These are phyloP conservation scores for Dicrostonyx torquatus DNA, from an alignment of 2,797 vertebrate genomes.

Conservation along the genomic window DNA sequence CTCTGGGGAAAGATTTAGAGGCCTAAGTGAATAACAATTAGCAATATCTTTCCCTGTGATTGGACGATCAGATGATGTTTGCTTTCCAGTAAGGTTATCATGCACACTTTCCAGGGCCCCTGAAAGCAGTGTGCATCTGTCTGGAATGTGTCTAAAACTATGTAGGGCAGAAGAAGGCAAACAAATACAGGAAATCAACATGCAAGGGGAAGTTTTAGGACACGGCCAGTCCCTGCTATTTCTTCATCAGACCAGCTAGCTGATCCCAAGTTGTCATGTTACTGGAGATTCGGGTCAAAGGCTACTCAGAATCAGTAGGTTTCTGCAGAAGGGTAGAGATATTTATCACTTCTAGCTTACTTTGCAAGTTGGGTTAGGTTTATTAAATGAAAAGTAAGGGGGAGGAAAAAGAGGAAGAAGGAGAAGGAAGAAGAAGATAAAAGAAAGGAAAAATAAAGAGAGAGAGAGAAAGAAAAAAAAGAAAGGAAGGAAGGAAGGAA, in stretches of 20 bases:
- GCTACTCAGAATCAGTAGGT: neutral
- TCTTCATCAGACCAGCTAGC: neutral
- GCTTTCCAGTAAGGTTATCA: constrained; percentile 83
- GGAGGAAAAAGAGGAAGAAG: too few species aligned
- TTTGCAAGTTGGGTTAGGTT: neutral
- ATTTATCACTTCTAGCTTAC: neutral
- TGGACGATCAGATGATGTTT: constrained; percentile 69
- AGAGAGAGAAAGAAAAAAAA: too few species aligned
- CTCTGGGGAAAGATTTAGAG: constrained; percentile 67
- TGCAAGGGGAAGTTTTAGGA: constrained; percentile 65
- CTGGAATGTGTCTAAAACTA: constrained; percentile 68
- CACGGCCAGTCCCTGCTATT: neutral
- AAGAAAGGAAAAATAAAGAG: too few species aligned
- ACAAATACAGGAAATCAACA: constrained; percentile 72
- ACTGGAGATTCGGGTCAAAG: neutral
- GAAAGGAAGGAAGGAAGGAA: rapidly evolving
- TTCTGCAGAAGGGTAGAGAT: neutral
- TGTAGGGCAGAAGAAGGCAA: constrained; percentile 52
- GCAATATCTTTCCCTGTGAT: constrained; percentile 72
- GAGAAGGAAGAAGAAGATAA: neutral
- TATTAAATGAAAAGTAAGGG: neutral
- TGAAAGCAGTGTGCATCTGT: constrained; percentile 78
- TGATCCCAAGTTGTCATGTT: neutral
- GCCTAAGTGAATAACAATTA: constrained; percentile 61
- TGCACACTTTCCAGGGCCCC: constrained; percentile 83